Conservation (phyloP, 2,113 vertebrate genomes). For the Neodontobutis hainanensis region DNA sequence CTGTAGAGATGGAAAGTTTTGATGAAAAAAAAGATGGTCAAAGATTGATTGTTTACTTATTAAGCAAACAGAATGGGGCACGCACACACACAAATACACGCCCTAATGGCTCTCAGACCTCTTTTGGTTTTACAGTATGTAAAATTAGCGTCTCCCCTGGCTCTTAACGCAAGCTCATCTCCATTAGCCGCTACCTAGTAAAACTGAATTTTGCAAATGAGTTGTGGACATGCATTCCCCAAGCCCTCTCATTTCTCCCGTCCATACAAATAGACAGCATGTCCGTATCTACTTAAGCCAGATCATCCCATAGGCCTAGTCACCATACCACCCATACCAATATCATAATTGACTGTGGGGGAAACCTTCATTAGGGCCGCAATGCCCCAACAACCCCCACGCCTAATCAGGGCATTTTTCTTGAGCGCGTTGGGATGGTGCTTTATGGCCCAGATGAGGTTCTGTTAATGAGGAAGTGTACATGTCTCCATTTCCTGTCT, state of each 20-base stretch:
- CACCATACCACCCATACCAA: slow-evolving; percentile 80
- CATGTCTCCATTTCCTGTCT: slow-evolving; percentile 78
- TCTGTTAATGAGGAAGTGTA: slow-evolving; percentile 79
- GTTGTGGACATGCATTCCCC: slow-evolving; percentile 66
- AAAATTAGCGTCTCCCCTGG: slow-evolving; percentile 73
- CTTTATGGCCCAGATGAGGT: slow-evolving; percentile 79
- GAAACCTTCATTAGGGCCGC: slow-evolving; percentile 79
- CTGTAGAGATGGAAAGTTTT: slow-evolving; percentile 14
- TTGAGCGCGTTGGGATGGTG: slow-evolving; percentile 69
- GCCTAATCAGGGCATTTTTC: slow-evolving; percentile 73
- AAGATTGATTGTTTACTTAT: slow-evolving; percentile 6
- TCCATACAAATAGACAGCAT: slow-evolving; percentile 66
- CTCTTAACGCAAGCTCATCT: slow-evolving; percentile 76
- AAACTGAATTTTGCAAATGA: slow-evolving; percentile 79
- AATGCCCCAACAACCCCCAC: slow-evolving; percentile 61
- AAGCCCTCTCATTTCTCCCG: slow-evolving; percentile 43
- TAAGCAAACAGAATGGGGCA: slow-evolving; percentile 25
- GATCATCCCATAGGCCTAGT: slow-evolving; percentile 76
- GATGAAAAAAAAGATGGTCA: slow-evolving; percentile 18
- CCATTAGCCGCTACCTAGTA: slow-evolving; percentile 72
- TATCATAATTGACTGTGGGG: slow-evolving; percentile 80
- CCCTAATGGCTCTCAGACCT: slow-evolving; percentile 30
- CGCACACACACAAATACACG: slow-evolving; percentile 6
- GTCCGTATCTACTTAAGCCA: slow-evolving; percentile 58
- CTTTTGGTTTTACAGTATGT: slow-evolving; percentile 61